Base-by-base conservation (phyloP, 2,797 vertebrate genomes). In the Trachurus trachurus region DNA sequence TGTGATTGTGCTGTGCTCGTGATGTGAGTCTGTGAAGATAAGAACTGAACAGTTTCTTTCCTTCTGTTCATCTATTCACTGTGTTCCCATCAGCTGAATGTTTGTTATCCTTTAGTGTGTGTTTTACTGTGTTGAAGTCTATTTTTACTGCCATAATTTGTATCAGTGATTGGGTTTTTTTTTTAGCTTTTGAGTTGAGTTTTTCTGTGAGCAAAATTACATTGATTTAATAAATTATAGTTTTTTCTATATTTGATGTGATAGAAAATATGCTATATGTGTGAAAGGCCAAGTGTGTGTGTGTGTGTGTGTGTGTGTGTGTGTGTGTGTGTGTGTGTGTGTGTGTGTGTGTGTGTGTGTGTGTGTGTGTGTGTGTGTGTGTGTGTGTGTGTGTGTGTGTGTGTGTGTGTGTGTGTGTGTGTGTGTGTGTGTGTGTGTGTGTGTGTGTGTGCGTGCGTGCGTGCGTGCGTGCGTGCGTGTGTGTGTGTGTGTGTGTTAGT, bases 401-500 rank as follows among this genome's bases (percentile, higher is more conserved):
- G 58, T 62, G 58, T n/a, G 13, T 54, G 11, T 2, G 21, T 65
- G 39, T 67, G 50, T 62, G 62, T 45, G 39, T 63, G 54, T 61
- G 54, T 37, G 40, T 53, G 58, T 62, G 58, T n/a, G 13, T 54
- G 11, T 2, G 21, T 65, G 39, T 67, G 50, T 62, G 62, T 45
- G 39, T 63, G 54, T 61, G 54, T 37, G 40, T 53, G 58, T 62
- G 58, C n/a, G n/a, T n/a, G n/a, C n/a, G n/a, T n/a, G n/a, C n/a
- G n/a, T n/a, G n/a, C n/a, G n/a, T n/a, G n/a, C n/a, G n/a, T n/a
- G n/a, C n/a, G n/a, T n/a, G n/a, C n/a, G 11, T 2, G 21, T 65
- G 39, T 67, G 50, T 62, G 62, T 45, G 39, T 63, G 54, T 61
- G 54, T 37, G 40, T 53, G 58, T 62, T n/a, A 9, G 78, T 86